Conservation (phyloP, 2,888 invertebrate species). For the Chorisops tibialis region DNA sequence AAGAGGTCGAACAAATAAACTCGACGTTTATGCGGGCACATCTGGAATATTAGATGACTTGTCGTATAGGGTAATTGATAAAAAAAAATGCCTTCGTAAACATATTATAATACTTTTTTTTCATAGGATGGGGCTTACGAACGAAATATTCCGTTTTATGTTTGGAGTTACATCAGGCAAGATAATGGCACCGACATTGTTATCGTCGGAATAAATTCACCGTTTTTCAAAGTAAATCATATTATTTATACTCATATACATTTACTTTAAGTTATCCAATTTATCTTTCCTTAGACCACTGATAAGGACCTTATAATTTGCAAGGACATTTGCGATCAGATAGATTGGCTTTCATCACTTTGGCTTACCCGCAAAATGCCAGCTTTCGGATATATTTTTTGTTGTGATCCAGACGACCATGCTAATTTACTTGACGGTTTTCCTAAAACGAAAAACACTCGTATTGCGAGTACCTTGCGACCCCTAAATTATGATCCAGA, state of each 20-base stretch:
- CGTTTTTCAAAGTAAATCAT: not conserved
- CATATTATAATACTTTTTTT: too few relatives aligned
- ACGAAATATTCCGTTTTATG: slow-evolving; percentile 4
- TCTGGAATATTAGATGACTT: too few relatives aligned
- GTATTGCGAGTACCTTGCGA: too few relatives aligned
- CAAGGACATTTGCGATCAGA: slow-evolving; percentile 8
- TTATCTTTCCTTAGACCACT: too few relatives aligned
- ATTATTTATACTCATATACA: too few relatives aligned
- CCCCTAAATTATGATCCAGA: too few relatives aligned
- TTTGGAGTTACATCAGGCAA: slow-evolving; percentile 8
- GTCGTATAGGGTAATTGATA: too few relatives aligned
- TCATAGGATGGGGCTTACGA: too few relatives aligned
- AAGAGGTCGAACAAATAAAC: too few relatives aligned
- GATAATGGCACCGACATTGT: not conserved
- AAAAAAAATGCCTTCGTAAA: too few relatives aligned
- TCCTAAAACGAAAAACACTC: not conserved
- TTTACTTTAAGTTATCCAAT: too few relatives aligned
- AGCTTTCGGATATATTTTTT: slow-evolving; percentile 10
- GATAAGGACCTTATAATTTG: not conserved
- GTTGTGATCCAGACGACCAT: slow-evolving; percentile 3
- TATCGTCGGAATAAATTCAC: slow-evolving; percentile 17
- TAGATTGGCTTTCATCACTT: not conserved
- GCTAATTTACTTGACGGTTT: not conserved
- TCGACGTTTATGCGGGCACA: too few relatives aligned
- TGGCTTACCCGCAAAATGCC: not conserved